phyloP scores from a whole-genome alignment of 2,797 vertebrate genomes.

The Ciconia nigra region DNA sequence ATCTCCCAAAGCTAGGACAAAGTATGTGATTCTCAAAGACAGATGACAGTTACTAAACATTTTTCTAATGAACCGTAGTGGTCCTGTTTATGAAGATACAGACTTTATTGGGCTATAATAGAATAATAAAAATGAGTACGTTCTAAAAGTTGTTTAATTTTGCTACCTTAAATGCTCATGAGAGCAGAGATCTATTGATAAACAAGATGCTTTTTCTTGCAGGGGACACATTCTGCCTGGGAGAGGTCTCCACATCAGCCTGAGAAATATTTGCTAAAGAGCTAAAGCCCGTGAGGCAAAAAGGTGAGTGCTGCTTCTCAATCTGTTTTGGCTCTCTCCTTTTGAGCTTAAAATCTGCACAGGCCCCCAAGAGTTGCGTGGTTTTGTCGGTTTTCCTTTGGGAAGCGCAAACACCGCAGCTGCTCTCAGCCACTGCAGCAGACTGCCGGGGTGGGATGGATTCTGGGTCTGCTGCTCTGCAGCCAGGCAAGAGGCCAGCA shows the following conservation, averaged over 20 bases:
- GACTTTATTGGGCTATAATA: not conserved
- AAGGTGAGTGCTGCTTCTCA: not conserved
- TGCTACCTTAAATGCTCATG: not conserved
- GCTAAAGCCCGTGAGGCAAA: not conserved
- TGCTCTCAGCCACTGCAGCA: not conserved
- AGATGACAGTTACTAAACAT: not conserved
- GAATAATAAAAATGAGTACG: not conserved
- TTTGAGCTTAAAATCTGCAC: not conserved
- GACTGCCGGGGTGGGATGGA: not conserved
- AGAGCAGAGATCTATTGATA: not conserved
- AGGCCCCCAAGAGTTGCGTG: accelerated
- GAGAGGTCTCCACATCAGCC: not conserved
- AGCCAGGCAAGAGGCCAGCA: not conserved
- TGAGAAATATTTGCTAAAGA: not conserved
- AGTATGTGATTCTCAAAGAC: not conserved
- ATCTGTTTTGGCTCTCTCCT: not conserved
- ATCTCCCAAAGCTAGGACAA: not conserved
- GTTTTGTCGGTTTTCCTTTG: not conserved
- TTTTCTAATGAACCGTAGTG: not conserved
- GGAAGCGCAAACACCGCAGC: not conserved
- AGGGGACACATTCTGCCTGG: not conserved
- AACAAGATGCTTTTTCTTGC: not conserved
- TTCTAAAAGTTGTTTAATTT: not conserved
- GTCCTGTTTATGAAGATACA: not conserved
- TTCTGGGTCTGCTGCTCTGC: not conserved